Evolutionary conservation across 2,888 invertebrate species (phyloP).

Genomic region (Pachycephus smyrnensis): DNA sequence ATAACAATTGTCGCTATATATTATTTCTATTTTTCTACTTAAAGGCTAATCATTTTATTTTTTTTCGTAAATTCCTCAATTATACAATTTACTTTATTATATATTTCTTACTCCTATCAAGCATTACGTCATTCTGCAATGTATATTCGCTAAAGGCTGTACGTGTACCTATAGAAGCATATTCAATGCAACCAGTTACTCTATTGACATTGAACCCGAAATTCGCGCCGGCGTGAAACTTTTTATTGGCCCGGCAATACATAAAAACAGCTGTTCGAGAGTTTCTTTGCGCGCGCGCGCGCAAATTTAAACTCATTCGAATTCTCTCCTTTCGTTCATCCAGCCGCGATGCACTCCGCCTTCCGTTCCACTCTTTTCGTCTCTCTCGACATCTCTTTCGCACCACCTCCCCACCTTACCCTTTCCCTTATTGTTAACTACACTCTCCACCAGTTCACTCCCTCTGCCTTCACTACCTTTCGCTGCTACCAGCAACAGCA

Average conservation of each 20-base stretch:
- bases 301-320: slow-evolving; percentile 41
- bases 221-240: slow-evolving; percentile 25
- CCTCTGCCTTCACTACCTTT: background rate
- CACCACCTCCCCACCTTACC: background rate
- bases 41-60: background rate
- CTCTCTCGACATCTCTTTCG: slow-evolving; percentile 1
- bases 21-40: background rate
- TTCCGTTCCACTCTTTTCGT: background rate
- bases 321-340: slow-evolving; percentile 32
- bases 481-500: background rate
- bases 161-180: background rate
- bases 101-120: background rate
- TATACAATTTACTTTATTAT: background rate
- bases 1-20: background rate
- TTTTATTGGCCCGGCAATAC: slow-evolving; percentile 12
- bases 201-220: slow-evolving; percentile 30
- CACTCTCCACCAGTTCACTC: background rate
- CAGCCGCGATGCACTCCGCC: slow-evolving; percentile 5
- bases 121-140: background rate
- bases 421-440: background rate
- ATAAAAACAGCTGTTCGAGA: slow-evolving; percentile 20
- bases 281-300: slow-evolving; percentile 17
- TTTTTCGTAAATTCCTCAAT: background rate
- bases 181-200: background rate
- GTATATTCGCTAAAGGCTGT: background rate